Evolutionary conservation across 2,113 vertebrate genomes (phyloP), one percentile per base, ranked within the genome.

Genomic region (Lontra canadensis): DNA sequence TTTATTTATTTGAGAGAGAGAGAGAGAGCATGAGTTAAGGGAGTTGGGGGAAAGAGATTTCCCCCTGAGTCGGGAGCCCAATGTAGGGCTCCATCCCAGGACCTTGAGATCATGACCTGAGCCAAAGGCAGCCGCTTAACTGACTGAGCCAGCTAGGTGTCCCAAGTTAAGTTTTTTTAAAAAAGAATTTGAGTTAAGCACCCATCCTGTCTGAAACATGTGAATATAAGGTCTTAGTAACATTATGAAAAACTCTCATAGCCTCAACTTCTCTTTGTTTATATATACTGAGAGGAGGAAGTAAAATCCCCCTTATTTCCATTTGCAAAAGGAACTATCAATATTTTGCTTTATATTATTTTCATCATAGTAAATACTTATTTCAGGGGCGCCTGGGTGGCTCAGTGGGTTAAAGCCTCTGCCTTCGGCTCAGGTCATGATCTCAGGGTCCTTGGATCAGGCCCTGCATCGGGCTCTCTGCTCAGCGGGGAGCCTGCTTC

Each of bases 121-220:
- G 31, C 63, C 14, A 7, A 67, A 67, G 63, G 63, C 63, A 67
- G 63, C 14, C 3, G 14, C 31, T 67, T 67, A 34, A 67, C 63
- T 15, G 7, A 67, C 63, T 67, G 31, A 67, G 63, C 14, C 31
- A 67, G 31, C 31, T 31, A 67, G 31, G 63, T 67, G 63, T 13
- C 63, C 63, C 29, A 23, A 95, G 39, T 91, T 96, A 34, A 85
- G 52, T 52, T 23, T 73, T 89, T 59, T 80, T 36, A 0, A 15
- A 52, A 95, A 87, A 90, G 12, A 71, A 74, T 87, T 69, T 61
- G 42, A 80, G 34, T 74, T 96, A 94, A 95, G 71, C 36, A 87
- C 7, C 25, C 69, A 92, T 6, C 23, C 59, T 86, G 13, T 74
- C 57, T 88, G 47, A 92, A 94, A 94, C 29, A 34, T 85, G 52